Base-by-base conservation (phyloP, 2,888 invertebrate species). In the Sarcophaga rosellei region DNA sequence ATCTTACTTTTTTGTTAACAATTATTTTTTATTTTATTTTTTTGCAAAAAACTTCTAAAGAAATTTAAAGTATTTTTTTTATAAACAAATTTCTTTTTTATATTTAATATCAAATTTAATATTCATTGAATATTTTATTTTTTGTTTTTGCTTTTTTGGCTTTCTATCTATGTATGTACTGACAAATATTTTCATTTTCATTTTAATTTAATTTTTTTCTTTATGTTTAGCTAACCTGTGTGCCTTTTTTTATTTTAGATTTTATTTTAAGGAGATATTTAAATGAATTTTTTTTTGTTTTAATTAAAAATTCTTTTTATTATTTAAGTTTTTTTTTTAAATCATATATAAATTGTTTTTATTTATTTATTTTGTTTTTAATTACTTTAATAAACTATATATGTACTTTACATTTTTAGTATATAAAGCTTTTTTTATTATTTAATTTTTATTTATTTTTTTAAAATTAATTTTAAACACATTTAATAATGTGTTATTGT, bases 1-100 rank as follows among this genome's bases (percentile, higher is more conserved):
- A 57, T 82, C 80, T 86, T 86, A 8, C 8, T 35, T 35, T 87
- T 89, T 89, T 87, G 89, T 90, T 90, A 72, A 88, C 88, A 87
- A 87, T 88, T 89, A 88, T 81, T 84, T 79, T 86, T 88, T 80
- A 86, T 84, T 85, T 87, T 88, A 45, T 8, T 8, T 35, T 35
- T 35, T 35, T 35, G 35, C 35, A 35, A 35, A 25, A 35, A 35
- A 35, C 35, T 35, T 35, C 35, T 35, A 10, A 35, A 35, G 35
- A 2, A 63, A 12, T 53, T 77, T 25, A 69, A 35, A 63, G 59
- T 66, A 15, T 47, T 68, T 75, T 61, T 17, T 62, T 65, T 78
- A 62, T 25, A 62, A 73, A 66, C 47, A 63, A 63, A 57, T 35
- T 66, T 61, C 3, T 20, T 20, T 59, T 78, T 53, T 66, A 5